phyloP scores from a whole-genome alignment of 2,113 vertebrate genomes.

The Mustela nigripes region DNA sequence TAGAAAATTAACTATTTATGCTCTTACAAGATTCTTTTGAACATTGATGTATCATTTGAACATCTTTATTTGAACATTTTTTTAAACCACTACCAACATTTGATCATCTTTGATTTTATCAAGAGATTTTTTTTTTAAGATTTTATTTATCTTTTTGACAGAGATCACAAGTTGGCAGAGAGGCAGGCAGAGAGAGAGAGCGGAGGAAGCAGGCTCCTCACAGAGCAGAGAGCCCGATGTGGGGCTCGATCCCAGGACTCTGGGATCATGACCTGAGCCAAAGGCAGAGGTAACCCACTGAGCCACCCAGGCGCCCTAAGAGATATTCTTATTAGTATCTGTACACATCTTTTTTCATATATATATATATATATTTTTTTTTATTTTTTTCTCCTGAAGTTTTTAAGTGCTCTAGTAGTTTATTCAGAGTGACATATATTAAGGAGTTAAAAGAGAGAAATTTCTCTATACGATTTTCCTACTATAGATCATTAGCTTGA shows the following conservation, averaged over 20 bases:
- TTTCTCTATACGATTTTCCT: background rate
- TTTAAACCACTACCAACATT: background rate
- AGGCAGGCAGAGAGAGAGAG: too few relatives aligned
- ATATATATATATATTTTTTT: background rate
- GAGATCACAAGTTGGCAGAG: too few relatives aligned
- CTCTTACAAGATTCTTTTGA: background rate
- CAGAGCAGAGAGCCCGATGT: too few relatives aligned
- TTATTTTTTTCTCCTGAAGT: background rate
- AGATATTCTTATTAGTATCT: background rate
- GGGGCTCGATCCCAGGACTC: too few relatives aligned
- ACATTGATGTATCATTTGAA: background rate
- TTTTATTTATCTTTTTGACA: too few relatives aligned
- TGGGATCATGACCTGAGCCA: too few relatives aligned
- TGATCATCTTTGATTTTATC: background rate
- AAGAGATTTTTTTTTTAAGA: background rate
- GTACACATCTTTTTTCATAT: too few relatives aligned
- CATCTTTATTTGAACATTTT: constrained; percentile 12
- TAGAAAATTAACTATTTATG: background rate
- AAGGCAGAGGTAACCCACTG: too few relatives aligned
- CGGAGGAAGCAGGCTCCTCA: too few relatives aligned
- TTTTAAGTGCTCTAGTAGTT: background rate
- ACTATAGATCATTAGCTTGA: background rate
- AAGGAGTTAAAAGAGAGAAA: background rate
- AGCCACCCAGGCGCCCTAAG: background rate
- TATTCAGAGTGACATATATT: background rate